Percentiles rank a stretch among this genome's conserved stretches.
Evolutionary conservation across 1,140 invertebrate species (phyloP).

Genomic region (Drosophila kikkawai): DNA sequence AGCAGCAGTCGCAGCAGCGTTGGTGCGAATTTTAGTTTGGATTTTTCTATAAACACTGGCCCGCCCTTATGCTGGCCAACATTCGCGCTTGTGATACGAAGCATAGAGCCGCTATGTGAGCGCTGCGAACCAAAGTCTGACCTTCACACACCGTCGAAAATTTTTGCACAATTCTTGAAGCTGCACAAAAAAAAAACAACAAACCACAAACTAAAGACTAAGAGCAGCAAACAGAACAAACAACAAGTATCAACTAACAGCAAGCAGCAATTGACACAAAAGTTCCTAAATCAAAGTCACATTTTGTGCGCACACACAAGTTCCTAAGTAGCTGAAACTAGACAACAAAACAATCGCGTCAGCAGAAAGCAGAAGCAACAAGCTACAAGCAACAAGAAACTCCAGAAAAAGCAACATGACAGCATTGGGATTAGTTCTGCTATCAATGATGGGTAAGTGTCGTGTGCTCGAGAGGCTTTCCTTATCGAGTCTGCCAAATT

Average conservation of each 20-base stretch:
- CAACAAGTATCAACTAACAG: conserved; percentile 24
- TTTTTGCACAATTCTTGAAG: conserved; percentile 71
- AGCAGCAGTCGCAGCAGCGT: conserved; percentile 47
- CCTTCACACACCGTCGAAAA: conserved; percentile 46
- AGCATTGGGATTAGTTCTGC: conserved; percentile 79
- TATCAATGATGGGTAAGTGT: conserved; percentile 84
- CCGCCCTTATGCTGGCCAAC: conserved; percentile 74
- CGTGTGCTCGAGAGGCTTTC: conserved; percentile 2
- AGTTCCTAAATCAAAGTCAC: conserved; percentile 58
- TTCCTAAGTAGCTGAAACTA: conserved; percentile 48
- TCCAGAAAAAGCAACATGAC: conserved; percentile 62
- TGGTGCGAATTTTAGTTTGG: conserved; percentile 59
- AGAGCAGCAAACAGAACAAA: conserved; percentile 8
- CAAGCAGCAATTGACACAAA: conserved; percentile 41
- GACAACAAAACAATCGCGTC: conserved; percentile 14
- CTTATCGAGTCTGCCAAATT: conserved; percentile 42
- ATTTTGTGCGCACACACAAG: conserved; percentile 86
- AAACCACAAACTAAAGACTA: neutral
- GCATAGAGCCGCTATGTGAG: conserved; percentile 51
- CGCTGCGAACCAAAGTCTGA: conserved; percentile 41
- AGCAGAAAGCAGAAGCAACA: conserved; percentile 23
- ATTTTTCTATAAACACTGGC: conserved; percentile 70
- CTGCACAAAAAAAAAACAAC: conserved; percentile 16
- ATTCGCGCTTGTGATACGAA: conserved; percentile 67
- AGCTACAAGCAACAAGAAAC: conserved; percentile 18